Base-by-base conservation (phyloP, 2,797 vertebrate genomes). In the Prunella strophiata region DNA sequence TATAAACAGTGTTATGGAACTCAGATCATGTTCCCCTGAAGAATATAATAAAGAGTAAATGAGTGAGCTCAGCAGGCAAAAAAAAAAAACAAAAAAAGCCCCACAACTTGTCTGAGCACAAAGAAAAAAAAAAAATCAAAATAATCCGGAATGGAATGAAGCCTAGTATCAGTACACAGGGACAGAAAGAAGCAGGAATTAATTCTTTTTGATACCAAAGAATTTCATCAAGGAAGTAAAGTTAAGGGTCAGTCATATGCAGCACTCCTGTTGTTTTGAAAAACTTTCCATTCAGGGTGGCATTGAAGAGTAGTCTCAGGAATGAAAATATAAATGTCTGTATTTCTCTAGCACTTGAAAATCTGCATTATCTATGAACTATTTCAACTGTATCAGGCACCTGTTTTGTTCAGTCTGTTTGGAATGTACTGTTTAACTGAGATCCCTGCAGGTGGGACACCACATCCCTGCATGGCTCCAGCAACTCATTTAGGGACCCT, bases 61-160 rank as follows among this genome's bases (percentile, higher is more conserved):
- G 51, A 96, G 30, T 11, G 20, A 95, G 70, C 51, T 61, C 67
- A 91, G 95, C 93, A 81, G 32, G 23, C 15, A 89, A 74, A 84
- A 94, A 89, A 74, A 84, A 94, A 67, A 91, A 88, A 18, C 45
- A 36, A 63, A 89, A 92, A 80, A 89, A 72, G 21, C 5, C 7
- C 23, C 34, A 63, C 3, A 47, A 77, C 29, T 62, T 58, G 9
- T 43, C 59, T 87, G 55, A 75, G 29, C 18, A 38, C 7, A 32
- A 27, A 57, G 8, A 36, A 48, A 27, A 22, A n/a, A 55, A 27
- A 68, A 26, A 25, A 10, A 2, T 11, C 16, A 15, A 45, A 96
- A 88, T 40, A 96, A 89, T 65, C 36, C 18, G 14, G 36, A 96
- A 91, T 45, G 68, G 54, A 94, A 94, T 71, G 67, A 94, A 78